These are phyloP conservation scores for Epicauta chinensis DNA, from an alignment of 1,140 invertebrate genomes.

Conservation along the genomic window DNA sequence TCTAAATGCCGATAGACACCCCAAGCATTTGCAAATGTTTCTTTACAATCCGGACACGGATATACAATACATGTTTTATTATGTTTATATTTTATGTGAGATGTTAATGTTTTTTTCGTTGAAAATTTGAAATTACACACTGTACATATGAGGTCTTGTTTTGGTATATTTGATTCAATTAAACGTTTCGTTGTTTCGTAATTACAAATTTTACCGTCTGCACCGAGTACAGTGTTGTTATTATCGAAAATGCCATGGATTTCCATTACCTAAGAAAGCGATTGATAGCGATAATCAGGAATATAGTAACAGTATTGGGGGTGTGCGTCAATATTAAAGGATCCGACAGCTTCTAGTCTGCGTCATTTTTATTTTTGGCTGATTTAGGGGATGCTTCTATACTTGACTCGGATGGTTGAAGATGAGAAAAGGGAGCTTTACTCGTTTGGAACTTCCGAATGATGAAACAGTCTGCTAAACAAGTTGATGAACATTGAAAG, in stretches of 20 bases:
- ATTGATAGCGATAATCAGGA: not conserved
- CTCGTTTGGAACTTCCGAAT: no score
- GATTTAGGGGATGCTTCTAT: no score
- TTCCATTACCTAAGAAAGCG: slow-evolving; percentile 49
- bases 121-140: slow-evolving; percentile 56
- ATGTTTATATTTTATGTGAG: slow-evolving; percentile 64
- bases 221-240: slow-evolving; percentile 51
- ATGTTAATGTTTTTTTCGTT: slow-evolving; percentile 60
- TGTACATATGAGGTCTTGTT: slow-evolving; percentile 40
- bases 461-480: no score
- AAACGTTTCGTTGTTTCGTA: slow-evolving; percentile 34
- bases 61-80: slow-evolving; percentile 57
- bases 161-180: slow-evolving; percentile 26
- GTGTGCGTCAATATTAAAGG: no score
- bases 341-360: no score
- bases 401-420: no score
- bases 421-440: no score
- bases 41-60: slow-evolving; percentile 62
- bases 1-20: slow-evolving; percentile 66
- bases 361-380: no score
- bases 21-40: slow-evolving; percentile 61
- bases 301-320: not conserved
- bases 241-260: slow-evolving; percentile 47
- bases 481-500: no score
- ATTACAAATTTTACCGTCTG: slow-evolving; percentile 52